Evolutionary conservation across 2,113 vertebrate genomes (phyloP), one percentile per base, ranked within the genome.

Genomic region (Entosphenus tridentatus): DNA sequence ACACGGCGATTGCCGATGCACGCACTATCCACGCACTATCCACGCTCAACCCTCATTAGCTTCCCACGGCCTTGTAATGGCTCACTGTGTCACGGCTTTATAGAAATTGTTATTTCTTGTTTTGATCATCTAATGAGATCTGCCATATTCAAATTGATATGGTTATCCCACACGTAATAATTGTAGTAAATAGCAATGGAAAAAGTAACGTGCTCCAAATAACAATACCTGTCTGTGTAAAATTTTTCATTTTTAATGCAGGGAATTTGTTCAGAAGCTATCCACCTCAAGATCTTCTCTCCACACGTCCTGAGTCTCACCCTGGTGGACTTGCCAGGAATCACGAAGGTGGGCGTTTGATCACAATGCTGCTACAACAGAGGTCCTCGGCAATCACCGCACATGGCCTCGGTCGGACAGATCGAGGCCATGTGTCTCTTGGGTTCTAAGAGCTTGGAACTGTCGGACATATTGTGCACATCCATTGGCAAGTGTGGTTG

Each of bases 241-340:
- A 14, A 14, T 62, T 4, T 14, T 62, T 62, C 13, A 14, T 17
- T 62, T 17, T 62, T 12, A 56, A 12, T 7, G 12, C 55, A 85
- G 84, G 83, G 83, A 56, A 85, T 86, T 73, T 79, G 78, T 69
- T 68, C 80, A 18, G 83, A 84, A 55, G 79, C 83, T 67, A 80
- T 86, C 57, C 76, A 84, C 73, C 70, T 86, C 73, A 86, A 83
- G 79, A 84, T 86, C 56, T 83, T 77, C 72, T 85, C 83, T 13
- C 81, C 82, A 8, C 78, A 79, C 68, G 79, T 85, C 12, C 80
- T 85, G 17, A 85, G 81, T 74, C 76, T 86, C 57, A 83, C 82
- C 2, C 75, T 85, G 67, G 81, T 85, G 12, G 84, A 86, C 73
- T 76, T 86, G 73, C 84, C 84, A 56, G 84, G 83, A 71, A 84